Conservation (phyloP, 2,113 vertebrate genomes). For the Ovibos moschatus region DNA sequence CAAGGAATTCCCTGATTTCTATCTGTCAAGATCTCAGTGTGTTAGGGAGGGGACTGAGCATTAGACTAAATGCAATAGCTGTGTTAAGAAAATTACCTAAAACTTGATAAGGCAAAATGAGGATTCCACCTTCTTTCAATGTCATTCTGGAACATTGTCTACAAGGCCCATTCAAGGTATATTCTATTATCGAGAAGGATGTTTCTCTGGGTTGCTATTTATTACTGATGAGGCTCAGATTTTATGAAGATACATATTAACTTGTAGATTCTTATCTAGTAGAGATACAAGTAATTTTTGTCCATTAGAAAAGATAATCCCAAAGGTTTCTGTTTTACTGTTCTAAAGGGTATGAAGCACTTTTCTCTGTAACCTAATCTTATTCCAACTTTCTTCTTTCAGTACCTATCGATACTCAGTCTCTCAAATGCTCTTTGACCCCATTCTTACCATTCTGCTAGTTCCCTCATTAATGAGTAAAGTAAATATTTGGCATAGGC, state of each 20-base stretch:
- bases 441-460: not conserved
- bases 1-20: not conserved
- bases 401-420: not conserved
- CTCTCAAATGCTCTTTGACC: not conserved
- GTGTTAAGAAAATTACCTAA: not conserved
- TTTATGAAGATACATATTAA: not conserved
- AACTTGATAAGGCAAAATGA: not conserved
- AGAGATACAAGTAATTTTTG: conserved; percentile 5
- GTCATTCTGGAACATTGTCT: not conserved
- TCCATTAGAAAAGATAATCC: not conserved
- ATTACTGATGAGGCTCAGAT: not conserved
- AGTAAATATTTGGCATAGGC: not conserved
- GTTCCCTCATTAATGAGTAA: not conserved
- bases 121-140: not conserved
- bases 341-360: not conserved
- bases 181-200: not conserved
- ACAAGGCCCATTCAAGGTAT: not conserved
- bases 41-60: not conserved
- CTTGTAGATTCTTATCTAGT: not conserved
- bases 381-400: not conserved
- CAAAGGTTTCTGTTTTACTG: not conserved
- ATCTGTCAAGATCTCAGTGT: not conserved
- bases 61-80: not conserved
- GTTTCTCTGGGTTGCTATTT: not conserved
- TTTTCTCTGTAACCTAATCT: not conserved